Evolutionary conservation across 2,888 invertebrate species (phyloP), one percentile per base, ranked within the genome.

Genomic region (Epistrophe grossulariae): DNA sequence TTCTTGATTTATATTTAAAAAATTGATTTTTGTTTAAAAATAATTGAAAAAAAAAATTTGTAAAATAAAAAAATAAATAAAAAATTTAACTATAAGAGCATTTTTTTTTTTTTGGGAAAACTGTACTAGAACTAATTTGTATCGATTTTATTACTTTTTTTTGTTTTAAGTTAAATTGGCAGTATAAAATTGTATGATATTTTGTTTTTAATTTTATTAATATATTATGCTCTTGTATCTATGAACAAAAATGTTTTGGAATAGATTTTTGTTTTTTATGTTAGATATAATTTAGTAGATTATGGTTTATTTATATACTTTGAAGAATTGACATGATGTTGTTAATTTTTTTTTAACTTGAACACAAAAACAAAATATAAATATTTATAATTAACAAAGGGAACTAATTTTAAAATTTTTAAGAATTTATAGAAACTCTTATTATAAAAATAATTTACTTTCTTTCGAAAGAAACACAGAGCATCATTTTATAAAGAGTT

Each of bases 281-380:
- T 59, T 60, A 72, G 68, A 85, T 60, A 73, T 79, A 50, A 71
- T 82, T 73, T 64, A 82, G 40, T 85, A 85, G 57, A 31, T 70
- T 82, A 74, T 77, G 28, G 17, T 77, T 68, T 79, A 24, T n/a
- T n/a, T 24, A 81, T 76, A 82, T 71, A 74, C 60, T 38, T 70
- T 85, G 73, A 85, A 81, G 78, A 87, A 87, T 87, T 87, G 87
- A 87, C 87, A 79, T 82, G 59, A 82, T 78, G 55, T 76, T 76
- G 50, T 74, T 64, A 50, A 84, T n/a, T 76, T 59, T 70, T 76
- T 57, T 59, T 38, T 38, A 72, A 79, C 5, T 60, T 38, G 11
- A 59, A 59, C 35, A 28, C 11, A 57, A 38, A 40, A 79, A 19
- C 2, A 68, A 48, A 59, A 17, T 9, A 72, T 40, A 17, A 31